phyloP scores from a whole-genome alignment of 2,888 invertebrate species.

The Eupithecia subumbrata region DNA sequence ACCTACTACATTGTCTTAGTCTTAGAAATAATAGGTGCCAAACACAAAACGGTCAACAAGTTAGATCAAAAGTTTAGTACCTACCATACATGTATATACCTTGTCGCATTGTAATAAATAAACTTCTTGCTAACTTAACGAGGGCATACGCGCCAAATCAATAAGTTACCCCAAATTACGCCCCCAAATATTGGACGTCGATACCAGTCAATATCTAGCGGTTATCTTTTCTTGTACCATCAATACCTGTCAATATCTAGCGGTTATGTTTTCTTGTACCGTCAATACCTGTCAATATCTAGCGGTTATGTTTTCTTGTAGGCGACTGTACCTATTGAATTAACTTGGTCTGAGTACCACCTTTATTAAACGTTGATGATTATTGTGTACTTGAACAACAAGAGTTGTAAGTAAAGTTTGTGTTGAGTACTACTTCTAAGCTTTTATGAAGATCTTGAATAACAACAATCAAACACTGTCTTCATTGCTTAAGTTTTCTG shows the following conservation, averaged over 20 bases:
- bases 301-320: background rate
- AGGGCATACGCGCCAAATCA: background rate
- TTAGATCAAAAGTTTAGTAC: background rate
- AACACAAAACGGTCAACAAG: background rate
- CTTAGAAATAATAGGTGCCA: background rate
- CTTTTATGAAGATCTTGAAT: slow-evolving; percentile 17
- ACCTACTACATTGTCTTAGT: no score
- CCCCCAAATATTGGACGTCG: background rate
- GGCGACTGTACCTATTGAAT: slow-evolving; percentile 5
- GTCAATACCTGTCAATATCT: background rate
- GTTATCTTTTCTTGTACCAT: no score
- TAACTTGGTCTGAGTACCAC: background rate
- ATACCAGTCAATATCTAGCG: no score
- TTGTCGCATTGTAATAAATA: no score
- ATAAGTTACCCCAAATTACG: background rate
- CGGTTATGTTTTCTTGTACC: no score
- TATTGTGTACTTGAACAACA: slow-evolving; percentile 24
- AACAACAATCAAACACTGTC: slow-evolving; percentile 9
- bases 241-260: background rate
- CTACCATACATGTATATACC: no score
- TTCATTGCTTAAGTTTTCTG: slow-evolving; percentile 25
- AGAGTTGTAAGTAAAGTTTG: slow-evolving; percentile 5
- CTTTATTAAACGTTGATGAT: slow-evolving; percentile 21
- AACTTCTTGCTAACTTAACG: no score
- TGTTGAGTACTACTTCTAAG: slow-evolving; percentile 8